Base-by-base conservation (phyloP, 2,797 vertebrate genomes). In the Podarcis siculus region DNA sequence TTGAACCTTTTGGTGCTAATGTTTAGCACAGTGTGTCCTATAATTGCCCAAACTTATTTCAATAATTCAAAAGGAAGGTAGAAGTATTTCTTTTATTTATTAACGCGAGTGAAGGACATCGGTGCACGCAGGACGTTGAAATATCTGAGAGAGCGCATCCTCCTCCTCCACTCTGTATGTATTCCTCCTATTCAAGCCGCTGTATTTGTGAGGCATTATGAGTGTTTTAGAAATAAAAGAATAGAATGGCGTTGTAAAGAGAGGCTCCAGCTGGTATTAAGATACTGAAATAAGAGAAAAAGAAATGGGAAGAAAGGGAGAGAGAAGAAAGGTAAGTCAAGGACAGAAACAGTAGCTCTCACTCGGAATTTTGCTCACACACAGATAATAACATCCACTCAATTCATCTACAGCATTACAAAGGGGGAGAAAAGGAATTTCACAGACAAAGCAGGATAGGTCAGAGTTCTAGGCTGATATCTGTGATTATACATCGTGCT, bases 381-480 rank as follows among this genome's bases (percentile, higher is more conserved):
- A 78, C 82, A 93, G 94, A 97, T 95, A 96, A 94, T 96, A 86
- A 89, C 93, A 94, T 92, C 94, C 95, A 93, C 93, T 95, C 96
- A 93, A 73, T 93, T 95, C 92, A 91, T 93, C 93, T 87, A 82
- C 79, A 0, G 3, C 80, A 86, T 92, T 81, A 66, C 90, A 79
- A 49, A 94, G 92, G 91, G 89, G 89, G 87, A 91, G 92, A 91
- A 86, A 96, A 94, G 94, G 95, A 91, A 94, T 94, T 95, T 89
- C 86, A 61, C 95, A 95, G 94, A 96, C 96, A 96, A 95, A 95
- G 91, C 90, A 55, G 0, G 2, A 69, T 17, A 91, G 96, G 96
- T 95, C 96, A 97, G 89, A 96, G 97, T 97, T 97, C 97, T 96
- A 96, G 96, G 97, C 79, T 96, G 95, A 93, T 94, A 81, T 85